Evolutionary conservation across 2,113 vertebrate species (phyloP).

Genomic region (Macaca nemestrina): DNA sequence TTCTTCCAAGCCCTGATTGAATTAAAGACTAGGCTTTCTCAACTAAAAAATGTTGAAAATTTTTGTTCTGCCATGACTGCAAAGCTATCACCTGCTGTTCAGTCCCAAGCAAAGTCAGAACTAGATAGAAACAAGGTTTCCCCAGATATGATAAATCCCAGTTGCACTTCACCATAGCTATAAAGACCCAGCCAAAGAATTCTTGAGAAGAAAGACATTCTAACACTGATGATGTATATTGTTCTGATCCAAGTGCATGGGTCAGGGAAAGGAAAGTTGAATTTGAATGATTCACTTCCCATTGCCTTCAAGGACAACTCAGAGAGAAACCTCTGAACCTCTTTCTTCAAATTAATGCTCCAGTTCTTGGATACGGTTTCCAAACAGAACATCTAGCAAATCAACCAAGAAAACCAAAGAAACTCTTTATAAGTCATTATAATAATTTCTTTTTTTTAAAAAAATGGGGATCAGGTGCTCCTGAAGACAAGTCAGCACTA

Average conservation of each 20-base stretch:
- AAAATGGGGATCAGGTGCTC: not conserved
- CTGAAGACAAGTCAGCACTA: not conserved
- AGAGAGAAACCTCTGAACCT: not conserved
- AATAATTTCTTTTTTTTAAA: not conserved
- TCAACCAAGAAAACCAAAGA: slow-evolving; percentile 13
- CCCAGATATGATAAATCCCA: not conserved
- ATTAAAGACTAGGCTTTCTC: slow-evolving; percentile 49
- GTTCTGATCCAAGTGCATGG: not conserved
- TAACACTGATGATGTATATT: not conserved
- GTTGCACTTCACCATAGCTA: not conserved
- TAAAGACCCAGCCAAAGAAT: not conserved
- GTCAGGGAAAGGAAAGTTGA: not conserved
- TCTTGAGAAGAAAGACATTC: not conserved
- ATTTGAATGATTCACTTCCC: not conserved
- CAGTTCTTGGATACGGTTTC: not conserved
- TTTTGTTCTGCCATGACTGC: not conserved
- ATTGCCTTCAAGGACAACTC: not conserved
- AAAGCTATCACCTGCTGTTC: not conserved
- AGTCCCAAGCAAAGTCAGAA: not conserved
- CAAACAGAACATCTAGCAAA: not conserved
- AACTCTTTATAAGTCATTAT: not conserved
- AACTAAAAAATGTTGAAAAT: slow-evolving; percentile 8
- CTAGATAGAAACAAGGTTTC: not conserved
- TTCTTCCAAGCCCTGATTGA: slow-evolving; percentile 11
- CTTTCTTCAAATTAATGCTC: not conserved